Evolutionary conservation across 2,888 invertebrate genomes (phyloP).

Genomic region (Noctua pronuba): DNA sequence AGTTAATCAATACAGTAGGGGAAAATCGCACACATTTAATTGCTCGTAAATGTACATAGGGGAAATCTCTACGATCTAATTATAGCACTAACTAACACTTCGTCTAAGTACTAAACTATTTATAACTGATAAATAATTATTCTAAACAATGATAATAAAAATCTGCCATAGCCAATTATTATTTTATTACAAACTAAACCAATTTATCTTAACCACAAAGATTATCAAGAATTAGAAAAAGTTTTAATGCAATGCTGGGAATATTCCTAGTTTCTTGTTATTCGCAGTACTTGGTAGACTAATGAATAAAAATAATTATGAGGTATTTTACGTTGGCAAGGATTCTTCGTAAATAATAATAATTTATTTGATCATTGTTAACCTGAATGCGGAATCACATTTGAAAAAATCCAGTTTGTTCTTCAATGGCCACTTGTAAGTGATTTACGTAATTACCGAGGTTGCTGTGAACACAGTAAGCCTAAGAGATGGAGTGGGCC

Average conservation of each 20-base stretch:
- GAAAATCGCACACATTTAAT: neutral
- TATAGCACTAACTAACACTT: neutral
- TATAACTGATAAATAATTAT: neutral
- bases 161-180: neutral
- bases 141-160: neutral
- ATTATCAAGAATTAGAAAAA: neutral
- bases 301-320: slow-evolving; percentile 16
- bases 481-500: neutral
- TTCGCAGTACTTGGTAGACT: neutral
- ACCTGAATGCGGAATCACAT: neutral
- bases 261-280: slow-evolving; percentile 23
- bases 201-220: neutral
- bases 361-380: neutral
- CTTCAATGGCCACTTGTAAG: neutral
- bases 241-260: neutral
- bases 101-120: neutral
- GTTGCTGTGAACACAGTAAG: neutral
- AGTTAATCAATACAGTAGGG: neutral
- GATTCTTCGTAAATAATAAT: slow-evolving; percentile 13
- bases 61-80: neutral
- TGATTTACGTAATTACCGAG: neutral
- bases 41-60: neutral
- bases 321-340: slow-evolving; percentile 5
- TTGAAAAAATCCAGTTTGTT: neutral
- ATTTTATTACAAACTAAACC: neutral